Percentiles rank a stretch among this genome's conserved stretches.
phyloP scores from a whole-genome alignment of 2,888 invertebrate genomes.

The Catonia carolina region DNA sequence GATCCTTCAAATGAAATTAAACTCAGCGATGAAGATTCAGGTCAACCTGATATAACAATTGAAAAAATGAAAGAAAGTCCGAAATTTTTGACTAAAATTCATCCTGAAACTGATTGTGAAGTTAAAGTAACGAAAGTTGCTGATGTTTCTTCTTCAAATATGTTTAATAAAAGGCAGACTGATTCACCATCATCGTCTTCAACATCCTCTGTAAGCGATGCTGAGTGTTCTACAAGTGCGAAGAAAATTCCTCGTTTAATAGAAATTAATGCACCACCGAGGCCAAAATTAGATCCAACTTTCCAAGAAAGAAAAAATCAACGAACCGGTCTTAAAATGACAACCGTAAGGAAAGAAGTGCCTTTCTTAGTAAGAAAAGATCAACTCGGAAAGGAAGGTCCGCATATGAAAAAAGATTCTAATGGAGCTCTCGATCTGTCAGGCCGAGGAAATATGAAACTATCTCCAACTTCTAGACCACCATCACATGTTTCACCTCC shows the following conservation, averaged over 20 bases:
- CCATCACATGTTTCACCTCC: slow-evolving; percentile 15
- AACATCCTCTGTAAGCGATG: background rate
- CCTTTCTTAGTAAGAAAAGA: no score
- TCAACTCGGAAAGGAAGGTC: slow-evolving; percentile 20
- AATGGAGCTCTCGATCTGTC: slow-evolving; percentile 23
- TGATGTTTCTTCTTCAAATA: background rate
- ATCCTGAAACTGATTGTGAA: background rate
- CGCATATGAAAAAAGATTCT: slow-evolving; percentile 13
- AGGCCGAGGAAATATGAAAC: slow-evolving; percentile 10
- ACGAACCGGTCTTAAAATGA: slow-evolving; percentile 23
- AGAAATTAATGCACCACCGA: slow-evolving; percentile 32
- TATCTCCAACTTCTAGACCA: slow-evolving; percentile 15
- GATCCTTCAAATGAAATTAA: background rate
- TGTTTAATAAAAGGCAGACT: background rate
- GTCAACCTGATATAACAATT: slow-evolving; percentile 1
- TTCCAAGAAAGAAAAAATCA: slow-evolving; percentile 22
- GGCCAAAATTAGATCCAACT: slow-evolving; percentile 25
- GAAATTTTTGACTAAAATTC: background rate
- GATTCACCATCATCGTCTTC: background rate
- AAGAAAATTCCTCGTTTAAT: slow-evolving; percentile 31
- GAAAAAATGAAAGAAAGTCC: slow-evolving; percentile 5
- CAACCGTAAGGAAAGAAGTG: slow-evolving; percentile 25
- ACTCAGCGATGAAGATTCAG: background rate
- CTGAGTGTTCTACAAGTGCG: slow-evolving; percentile 6
- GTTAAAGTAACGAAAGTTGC: background rate